Evolutionary conservation across 2,113 vertebrate genomes (phyloP).

Genomic region (Silurus asotus): DNA sequence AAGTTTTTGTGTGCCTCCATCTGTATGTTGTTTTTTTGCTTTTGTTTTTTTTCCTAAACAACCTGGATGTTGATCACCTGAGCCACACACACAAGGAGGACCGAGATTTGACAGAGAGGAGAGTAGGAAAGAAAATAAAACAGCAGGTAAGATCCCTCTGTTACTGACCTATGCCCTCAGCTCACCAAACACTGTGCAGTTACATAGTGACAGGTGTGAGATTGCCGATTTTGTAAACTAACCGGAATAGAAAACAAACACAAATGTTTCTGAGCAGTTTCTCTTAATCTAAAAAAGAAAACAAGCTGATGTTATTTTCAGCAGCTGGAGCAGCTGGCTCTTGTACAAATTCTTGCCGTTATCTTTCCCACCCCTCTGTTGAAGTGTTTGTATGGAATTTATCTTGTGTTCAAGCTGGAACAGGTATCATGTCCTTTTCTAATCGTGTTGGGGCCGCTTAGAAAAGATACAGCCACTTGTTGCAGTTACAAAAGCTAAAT

Average conservation of each 20-base stretch:
- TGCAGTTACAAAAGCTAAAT: slow-evolving; percentile 58
- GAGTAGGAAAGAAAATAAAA: slow-evolving; percentile 61
- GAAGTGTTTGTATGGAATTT: slow-evolving; percentile 37
- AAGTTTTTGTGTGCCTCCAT: slow-evolving; percentile 48
- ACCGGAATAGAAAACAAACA: neutral
- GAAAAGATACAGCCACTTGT: slow-evolving; percentile 50
- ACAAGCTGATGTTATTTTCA: slow-evolving; percentile 12
- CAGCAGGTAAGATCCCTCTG: slow-evolving; percentile 64
- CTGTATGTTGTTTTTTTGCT: no score
- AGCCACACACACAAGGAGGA: slow-evolving; percentile 44
- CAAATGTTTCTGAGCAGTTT: neutral
- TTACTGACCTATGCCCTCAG: slow-evolving; percentile 40
- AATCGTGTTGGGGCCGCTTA: slow-evolving; percentile 35
- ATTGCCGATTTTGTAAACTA: neutral
- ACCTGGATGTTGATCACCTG: slow-evolving; percentile 61
- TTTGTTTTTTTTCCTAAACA: neutral
- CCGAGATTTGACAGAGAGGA: slow-evolving; percentile 60
- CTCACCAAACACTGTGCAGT: neutral
- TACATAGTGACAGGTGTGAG: neutral
- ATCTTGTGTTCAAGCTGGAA: slow-evolving; percentile 56
- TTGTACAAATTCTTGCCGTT: slow-evolving; percentile 26
- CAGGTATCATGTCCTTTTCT: slow-evolving; percentile 56
- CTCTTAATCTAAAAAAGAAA: neutral
- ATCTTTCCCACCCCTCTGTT: slow-evolving; percentile 31
- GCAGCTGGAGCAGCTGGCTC: slow-evolving; percentile 16